A percentile compares a stretch with the other conserved stretches of the same genome.
phyloP scores from a whole-genome alignment of 64 coral and sea anemone genomes.

The Pocillopora verrucosa region DNA sequence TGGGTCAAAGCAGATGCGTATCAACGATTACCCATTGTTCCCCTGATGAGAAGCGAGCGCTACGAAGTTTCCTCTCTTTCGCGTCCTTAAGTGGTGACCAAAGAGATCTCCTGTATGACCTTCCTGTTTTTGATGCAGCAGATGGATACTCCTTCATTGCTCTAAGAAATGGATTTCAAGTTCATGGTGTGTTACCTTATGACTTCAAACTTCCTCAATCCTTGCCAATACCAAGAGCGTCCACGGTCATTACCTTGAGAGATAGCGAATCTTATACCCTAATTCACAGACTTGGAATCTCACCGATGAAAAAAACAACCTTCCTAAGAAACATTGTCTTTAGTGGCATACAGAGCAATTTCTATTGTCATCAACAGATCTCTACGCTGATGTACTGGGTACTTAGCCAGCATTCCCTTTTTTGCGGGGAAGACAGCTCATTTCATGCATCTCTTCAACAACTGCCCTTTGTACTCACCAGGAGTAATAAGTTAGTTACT shows the following conservation, averaged over 20 bases:
- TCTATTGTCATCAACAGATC: slow-evolving; percentile 47
- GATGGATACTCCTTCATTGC: slow-evolving; percentile 31
- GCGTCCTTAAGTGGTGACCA: slow-evolving; percentile 13
- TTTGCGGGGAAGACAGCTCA: slow-evolving; percentile 9
- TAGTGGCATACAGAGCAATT: neutral
- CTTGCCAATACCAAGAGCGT: slow-evolving; percentile 38
- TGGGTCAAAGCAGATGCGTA: neutral
- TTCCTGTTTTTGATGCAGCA: slow-evolving; percentile 50
- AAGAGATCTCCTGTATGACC: neutral
- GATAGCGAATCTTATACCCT: slow-evolving; percentile 38
- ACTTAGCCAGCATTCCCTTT: slow-evolving; percentile 39
- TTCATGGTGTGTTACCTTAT: slow-evolving; percentile 35
- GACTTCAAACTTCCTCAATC: slow-evolving; percentile 16
- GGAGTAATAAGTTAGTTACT: slow-evolving; percentile 2
- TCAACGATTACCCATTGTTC: slow-evolving; percentile 14
- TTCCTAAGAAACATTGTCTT: slow-evolving; percentile 54
- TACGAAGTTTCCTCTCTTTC: slow-evolving; percentile 48
- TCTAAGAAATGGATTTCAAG: slow-evolving; percentile 1
- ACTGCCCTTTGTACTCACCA: slow-evolving; percentile 55
- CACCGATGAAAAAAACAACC: slow-evolving; percentile 8
- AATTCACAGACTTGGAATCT: slow-evolving; percentile 23
- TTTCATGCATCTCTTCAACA: slow-evolving; percentile 30
- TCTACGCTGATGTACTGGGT: slow-evolving; percentile 65
- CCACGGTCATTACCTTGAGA: slow-evolving; percentile 20
- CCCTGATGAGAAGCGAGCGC: slow-evolving; percentile 45